Conservation (phyloP, 2,797 vertebrate species). For the Loriculus beryllinus region DNA sequence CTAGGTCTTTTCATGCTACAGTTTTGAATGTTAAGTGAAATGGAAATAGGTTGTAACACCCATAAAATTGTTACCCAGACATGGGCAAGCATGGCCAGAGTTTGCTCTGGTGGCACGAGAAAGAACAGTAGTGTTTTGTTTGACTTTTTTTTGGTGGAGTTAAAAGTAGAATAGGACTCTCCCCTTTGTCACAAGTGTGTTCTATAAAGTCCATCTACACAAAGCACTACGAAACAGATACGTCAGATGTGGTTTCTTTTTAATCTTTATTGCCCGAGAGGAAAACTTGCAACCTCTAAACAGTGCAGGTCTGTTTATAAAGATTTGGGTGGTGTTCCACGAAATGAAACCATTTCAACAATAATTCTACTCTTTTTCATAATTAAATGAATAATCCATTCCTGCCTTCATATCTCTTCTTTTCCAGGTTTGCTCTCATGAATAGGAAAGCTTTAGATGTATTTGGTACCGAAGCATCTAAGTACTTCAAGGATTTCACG, state of each 20-base stretch:
- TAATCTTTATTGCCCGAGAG: neutral
- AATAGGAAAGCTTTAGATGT: constrained; percentile 89
- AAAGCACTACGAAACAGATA: neutral
- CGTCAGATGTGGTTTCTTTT: neutral
- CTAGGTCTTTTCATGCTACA: neutral
- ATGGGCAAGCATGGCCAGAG: neutral
- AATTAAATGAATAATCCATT: neutral
- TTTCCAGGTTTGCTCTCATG: constrained; percentile 90
- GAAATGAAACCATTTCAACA: neutral
- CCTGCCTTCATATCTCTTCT: neutral
- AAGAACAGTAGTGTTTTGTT: neutral
- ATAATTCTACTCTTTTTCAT: neutral
- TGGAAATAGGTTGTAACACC: neutral
- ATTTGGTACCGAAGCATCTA: constrained; percentile 92
- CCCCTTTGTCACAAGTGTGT: neutral
- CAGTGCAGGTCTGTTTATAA: neutral
- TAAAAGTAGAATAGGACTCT: neutral
- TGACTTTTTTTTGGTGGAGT: neutral
- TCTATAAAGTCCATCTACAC: neutral
- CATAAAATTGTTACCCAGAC: neutral
- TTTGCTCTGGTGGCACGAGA: neutral
- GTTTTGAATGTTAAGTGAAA: neutral
- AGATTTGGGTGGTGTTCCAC: neutral
- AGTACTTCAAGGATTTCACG: constrained; percentile 86
- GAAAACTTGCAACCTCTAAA: neutral